A percentile compares a stretch with the other conserved stretches of the same genome.
Evolutionary conservation across 2,797 vertebrate species (phyloP).

Genomic region (Ctenopoma kingsleyae): DNA sequence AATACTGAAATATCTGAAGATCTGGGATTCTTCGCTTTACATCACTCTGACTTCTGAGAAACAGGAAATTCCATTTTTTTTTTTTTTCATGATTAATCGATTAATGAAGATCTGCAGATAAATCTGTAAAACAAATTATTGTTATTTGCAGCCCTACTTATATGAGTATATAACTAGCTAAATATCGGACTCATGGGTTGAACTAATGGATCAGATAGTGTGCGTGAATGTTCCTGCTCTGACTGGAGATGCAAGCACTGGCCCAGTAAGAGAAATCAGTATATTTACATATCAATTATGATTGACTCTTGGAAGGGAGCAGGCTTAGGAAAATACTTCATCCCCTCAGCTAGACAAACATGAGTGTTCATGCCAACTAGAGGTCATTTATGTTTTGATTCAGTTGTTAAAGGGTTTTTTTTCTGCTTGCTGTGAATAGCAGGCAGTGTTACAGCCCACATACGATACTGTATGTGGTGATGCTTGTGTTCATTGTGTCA

Average conservation of each 20-base stretch:
- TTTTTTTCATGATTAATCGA: not conserved
- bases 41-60: not conserved
- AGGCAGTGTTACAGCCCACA: slow-evolving; percentile 54
- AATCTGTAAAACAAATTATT: slow-evolving; percentile 1
- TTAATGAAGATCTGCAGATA: not conserved
- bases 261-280: slow-evolving; percentile 23
- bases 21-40: not conserved
- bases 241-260: not conserved
- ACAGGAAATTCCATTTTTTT: not conserved
- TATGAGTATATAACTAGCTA: not conserved
- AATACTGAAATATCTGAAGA: not conserved
- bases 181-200: slow-evolving; percentile 1
- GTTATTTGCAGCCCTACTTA: not conserved
- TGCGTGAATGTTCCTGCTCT: not conserved
- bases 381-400: slow-evolving; percentile 66
- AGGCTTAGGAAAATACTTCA: slow-evolving; percentile 31
- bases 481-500: slow-evolving; percentile 44
- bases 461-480: slow-evolving; percentile 25
- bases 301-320: slow-evolving; percentile 18
- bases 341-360: slow-evolving; percentile 46
- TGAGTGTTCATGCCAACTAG: slow-evolving; percentile 57
- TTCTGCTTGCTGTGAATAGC: slow-evolving; percentile 32
- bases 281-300: slow-evolving; percentile 47
- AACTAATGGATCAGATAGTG: slow-evolving; percentile 11
- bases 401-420: slow-evolving; percentile 49